Percentiles rank a stretch among this genome's conserved stretches.
phyloP scores from a whole-genome alignment of 1,140 invertebrate species.

The Anastrepha ludens region DNA sequence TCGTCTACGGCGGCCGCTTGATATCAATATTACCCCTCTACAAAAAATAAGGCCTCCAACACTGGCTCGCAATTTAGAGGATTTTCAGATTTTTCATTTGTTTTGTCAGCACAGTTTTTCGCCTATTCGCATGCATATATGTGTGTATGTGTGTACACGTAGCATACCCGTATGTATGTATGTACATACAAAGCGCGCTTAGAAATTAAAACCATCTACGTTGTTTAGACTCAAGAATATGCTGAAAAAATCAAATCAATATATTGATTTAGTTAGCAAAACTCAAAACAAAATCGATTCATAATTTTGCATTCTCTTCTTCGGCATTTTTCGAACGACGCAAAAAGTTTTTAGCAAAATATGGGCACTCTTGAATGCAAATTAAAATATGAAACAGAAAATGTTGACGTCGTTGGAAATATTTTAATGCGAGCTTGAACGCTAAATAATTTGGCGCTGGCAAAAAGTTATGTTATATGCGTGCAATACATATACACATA shows the following conservation, averaged over 20 bases:
- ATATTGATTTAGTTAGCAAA: slow-evolving; percentile 32
- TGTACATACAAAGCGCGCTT: slow-evolving; percentile 10
- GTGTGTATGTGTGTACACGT: not conserved
- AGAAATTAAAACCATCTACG: not conserved
- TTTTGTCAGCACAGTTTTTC: too few relatives aligned
- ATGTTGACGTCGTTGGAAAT: not conserved
- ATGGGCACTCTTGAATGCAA: not conserved
- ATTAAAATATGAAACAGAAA: not conserved
- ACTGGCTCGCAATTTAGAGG: too few relatives aligned
- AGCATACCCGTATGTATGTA: not conserved
- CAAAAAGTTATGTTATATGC: too few relatives aligned
- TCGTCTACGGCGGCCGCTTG: too few relatives aligned
- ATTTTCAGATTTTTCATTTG: too few relatives aligned
- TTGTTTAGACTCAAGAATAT: not conserved
- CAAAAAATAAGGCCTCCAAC: too few relatives aligned
- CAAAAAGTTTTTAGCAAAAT: not conserved
- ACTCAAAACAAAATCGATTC: not conserved
- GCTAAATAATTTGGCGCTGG: too few relatives aligned
- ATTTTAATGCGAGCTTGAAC: too few relatives aligned
- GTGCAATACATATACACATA: not conserved
- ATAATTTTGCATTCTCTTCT: not conserved
- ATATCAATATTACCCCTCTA: too few relatives aligned
- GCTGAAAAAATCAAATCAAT: not conserved
- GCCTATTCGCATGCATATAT: too few relatives aligned
- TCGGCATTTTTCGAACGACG: not conserved